Base-by-base conservation (phyloP, 2,113 vertebrate species). In the Anguilla japonica region DNA sequence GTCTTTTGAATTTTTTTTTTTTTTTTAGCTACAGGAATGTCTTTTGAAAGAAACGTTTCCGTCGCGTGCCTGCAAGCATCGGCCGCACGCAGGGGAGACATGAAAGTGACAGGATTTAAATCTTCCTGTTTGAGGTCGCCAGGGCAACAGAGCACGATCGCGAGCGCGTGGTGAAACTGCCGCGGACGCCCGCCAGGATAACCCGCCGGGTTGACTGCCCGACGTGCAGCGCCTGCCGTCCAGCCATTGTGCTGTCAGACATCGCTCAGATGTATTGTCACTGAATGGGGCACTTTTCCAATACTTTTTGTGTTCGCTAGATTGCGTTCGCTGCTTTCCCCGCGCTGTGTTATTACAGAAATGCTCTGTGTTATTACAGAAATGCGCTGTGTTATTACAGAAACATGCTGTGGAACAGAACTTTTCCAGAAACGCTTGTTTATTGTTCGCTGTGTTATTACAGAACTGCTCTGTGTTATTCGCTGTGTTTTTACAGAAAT, bases 41-140 rank as follows among this genome's bases (percentile, higher is more conserved):
- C 39, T 79, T 83, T 29, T 86, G 3, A 88, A 86, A 86, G 85
- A 84, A 89, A 90, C 89, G 90, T 92, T 91, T 60, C 7, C 53
- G 53, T 15, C 89, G 90, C 87, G 88, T 75, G 8, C 67, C 67
- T 2, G 67, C 8, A 20, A 67, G 63, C 63, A 22, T 6, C 15
- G 63, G 63, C n/a, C 63, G 22, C n/a, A 75, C 67, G n/a, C 85
- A n/a, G 0, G 56, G 87, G 89, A 89, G 86, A 90, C 90, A 86
- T 78, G 60, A 41, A 84, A 67, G 29, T 26, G 57, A 86, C n/a
- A 15, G 86, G 88, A 87, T 89, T 93, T 92, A 91, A 34, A 93
- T 92, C 87, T 90, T 67, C 78, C 87, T 80, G 82, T 11, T 20
- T 26, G 22, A 4, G 7, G 60, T 26, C 34, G 34, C 60, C 91